These are phyloP conservation scores for Chaetodon trifascialis DNA, from an alignment of 2,113 vertebrate genomes.

Conservation along the genomic window DNA sequence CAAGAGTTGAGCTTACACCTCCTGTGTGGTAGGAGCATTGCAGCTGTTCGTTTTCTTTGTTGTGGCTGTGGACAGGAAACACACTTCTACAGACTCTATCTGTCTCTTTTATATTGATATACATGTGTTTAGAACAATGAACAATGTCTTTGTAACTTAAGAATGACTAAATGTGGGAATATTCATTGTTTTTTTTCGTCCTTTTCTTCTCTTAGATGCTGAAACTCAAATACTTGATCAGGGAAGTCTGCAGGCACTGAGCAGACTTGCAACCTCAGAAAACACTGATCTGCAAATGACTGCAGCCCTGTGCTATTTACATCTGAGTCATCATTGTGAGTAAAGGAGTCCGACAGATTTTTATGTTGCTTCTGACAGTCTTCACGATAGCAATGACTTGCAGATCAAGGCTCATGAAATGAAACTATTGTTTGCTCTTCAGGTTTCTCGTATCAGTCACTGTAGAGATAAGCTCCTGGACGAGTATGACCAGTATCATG, in stretches of 20 bases:
- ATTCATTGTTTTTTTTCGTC: background rate
- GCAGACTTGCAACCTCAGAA: conserved; percentile 83
- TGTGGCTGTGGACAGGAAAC: background rate
- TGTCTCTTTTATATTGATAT: background rate
- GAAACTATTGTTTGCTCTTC: conserved; percentile 20
- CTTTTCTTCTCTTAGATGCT: conserved; percentile 20
- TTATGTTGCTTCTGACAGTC: background rate
- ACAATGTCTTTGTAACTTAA: background rate
- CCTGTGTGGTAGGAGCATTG: conserved; percentile 76
- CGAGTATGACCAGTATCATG: conserved; percentile 59
- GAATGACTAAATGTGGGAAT: too few species aligned
- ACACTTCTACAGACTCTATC: background rate
- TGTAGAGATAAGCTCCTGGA: conserved; percentile 25
- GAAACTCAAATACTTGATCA: conserved; percentile 62
- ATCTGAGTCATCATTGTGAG: conserved; percentile 87
- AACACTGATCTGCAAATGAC: conserved; percentile 82
- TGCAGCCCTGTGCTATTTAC: conserved; percentile 85
- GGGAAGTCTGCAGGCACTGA: conserved; percentile 79
- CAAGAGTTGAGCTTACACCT: conserved; percentile 58
- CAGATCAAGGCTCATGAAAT: conserved; percentile 2
- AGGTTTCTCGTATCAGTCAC: conserved; percentile 21
- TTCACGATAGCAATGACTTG: background rate
- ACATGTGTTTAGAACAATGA: background rate
- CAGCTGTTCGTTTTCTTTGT: background rate
- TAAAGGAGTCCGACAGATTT: conserved; percentile 41